Percentiles rank a stretch among this genome's conserved stretches.
Evolutionary conservation across 2,888 invertebrate genomes (phyloP).

Genomic region (Dione vanillae): DNA sequence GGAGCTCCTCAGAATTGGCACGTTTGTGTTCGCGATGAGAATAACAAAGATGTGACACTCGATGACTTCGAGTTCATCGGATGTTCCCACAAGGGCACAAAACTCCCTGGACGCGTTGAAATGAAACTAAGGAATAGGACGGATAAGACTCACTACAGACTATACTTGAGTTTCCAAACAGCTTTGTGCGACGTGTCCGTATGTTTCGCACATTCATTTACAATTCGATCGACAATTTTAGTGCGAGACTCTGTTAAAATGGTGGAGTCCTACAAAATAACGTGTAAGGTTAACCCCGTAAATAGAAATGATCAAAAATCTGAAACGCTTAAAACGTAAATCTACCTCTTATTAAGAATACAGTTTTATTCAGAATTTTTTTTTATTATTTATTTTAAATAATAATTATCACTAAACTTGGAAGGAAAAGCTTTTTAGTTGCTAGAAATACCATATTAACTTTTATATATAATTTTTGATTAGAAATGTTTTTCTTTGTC

Average conservation of each 20-base stretch:
- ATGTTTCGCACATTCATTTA: constrained; percentile 75
- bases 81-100: constrained; percentile 66
- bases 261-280: constrained; percentile 79
- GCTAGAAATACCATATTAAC: neutral
- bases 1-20: constrained; percentile 85
- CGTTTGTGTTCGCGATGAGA: constrained; percentile 71
- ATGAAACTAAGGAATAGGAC: constrained; percentile 74
- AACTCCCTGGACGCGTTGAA: constrained; percentile 74
- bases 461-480: neutral
- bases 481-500: neutral
- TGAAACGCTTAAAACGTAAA: constrained; percentile 12
- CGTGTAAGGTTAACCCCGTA: constrained; percentile 78
- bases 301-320: constrained; percentile 50
- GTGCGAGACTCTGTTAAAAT: constrained; percentile 77
- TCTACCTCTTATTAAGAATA: neutral
- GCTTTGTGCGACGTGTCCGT: constrained; percentile 68
- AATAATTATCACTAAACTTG: neutral
- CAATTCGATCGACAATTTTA: constrained; percentile 73
- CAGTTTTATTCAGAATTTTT: neutral
- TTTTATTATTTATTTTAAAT: neutral
- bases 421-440: neutral
- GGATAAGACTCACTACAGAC: constrained; percentile 75
- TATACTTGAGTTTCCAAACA: constrained; percentile 76
- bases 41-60: constrained; percentile 67
- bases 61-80: constrained; percentile 74